These are phyloP conservation scores for Istiophorus platypterus DNA, from an alignment of 2,113 vertebrate species.

Conservation along the genomic window DNA sequence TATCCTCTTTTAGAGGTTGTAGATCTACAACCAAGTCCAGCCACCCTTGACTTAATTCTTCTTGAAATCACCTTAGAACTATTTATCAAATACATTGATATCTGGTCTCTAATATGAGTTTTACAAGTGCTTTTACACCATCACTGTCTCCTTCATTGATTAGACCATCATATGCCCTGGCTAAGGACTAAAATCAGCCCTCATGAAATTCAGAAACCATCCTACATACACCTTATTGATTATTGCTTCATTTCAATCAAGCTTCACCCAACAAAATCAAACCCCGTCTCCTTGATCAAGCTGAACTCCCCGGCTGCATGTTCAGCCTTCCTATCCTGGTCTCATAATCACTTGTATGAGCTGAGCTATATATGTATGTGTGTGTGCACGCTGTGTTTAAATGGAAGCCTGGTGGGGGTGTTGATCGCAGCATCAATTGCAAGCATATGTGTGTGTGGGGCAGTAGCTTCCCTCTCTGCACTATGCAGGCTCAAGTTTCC, in stretches of 20 bases:
- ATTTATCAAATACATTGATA: too few relatives aligned
- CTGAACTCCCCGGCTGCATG: slow-evolving; percentile 53
- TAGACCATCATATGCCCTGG: not conserved
- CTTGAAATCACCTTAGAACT: too few relatives aligned
- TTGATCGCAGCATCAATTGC: slow-evolving; percentile 81
- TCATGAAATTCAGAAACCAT: not conserved
- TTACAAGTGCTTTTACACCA: too few relatives aligned
- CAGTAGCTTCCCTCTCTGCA: slow-evolving; percentile 69
- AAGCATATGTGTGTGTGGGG: slow-evolving; percentile 82
- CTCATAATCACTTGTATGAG: slow-evolving; percentile 52
- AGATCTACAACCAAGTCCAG: too few relatives aligned
- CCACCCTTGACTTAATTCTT: too few relatives aligned
- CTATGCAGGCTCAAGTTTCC: slow-evolving; percentile 64
- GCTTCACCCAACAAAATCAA: slow-evolving; percentile 23
- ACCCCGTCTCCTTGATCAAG: slow-evolving; percentile 11
- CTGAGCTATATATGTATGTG: slow-evolving; percentile 30
- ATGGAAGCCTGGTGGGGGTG: slow-evolving; percentile 73
- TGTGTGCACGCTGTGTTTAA: slow-evolving; percentile 62
- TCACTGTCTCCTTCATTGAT: not conserved
- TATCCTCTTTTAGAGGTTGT: too few relatives aligned
- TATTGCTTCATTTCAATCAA: slow-evolving; percentile 53
- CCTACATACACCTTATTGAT: slow-evolving; percentile 17
- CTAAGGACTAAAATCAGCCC: not conserved
- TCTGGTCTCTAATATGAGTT: too few relatives aligned
- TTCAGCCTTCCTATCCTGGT: slow-evolving; percentile 38